phyloP scores from a whole-genome alignment of 2,888 invertebrate genomes.

The Ctenicera cuprea region DNA sequence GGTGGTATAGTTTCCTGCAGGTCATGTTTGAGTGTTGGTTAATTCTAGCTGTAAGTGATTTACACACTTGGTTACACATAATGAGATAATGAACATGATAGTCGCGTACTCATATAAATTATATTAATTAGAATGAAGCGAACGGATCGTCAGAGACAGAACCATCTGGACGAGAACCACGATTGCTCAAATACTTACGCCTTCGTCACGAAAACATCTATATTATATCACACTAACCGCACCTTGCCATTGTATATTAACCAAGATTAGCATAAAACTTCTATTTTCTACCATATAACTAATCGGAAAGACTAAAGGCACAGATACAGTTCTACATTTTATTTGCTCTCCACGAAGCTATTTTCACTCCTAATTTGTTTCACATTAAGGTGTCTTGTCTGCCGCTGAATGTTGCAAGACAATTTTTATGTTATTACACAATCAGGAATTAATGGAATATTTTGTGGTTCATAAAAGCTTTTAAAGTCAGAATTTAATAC shows the following conservation, averaged over 20 bases:
- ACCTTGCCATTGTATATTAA: constrained; percentile 61
- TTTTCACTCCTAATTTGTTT: constrained; percentile 40
- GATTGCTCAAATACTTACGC: constrained; percentile 58
- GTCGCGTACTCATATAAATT: constrained; percentile 29
- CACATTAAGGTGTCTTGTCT: constrained; percentile 10
- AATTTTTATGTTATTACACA: background rate
- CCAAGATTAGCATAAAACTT: constrained; percentile 31
- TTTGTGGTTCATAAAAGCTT: constrained; percentile 16
- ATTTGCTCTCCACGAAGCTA: constrained; percentile 20
- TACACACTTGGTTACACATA: constrained; percentile 24
- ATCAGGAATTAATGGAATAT: constrained; percentile 3
- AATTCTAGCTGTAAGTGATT: constrained; percentile 27
- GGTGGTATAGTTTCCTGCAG: too few relatives aligned
- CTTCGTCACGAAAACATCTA: constrained; percentile 60
- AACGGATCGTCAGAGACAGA: constrained; percentile 30
- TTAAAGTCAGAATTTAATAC: constrained; percentile 2
- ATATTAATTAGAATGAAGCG: constrained; percentile 24
- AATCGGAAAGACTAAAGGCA: constrained; percentile 19
- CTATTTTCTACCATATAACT: constrained; percentile 15
- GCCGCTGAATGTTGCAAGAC: constrained; percentile 13
- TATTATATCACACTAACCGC: constrained; percentile 57
- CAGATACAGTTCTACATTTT: constrained; percentile 11
- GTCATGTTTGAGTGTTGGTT: background rate
- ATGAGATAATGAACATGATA: constrained; percentile 29
- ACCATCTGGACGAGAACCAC: constrained; percentile 38